A percentile compares a stretch with the other conserved stretches of the same genome.
These are phyloP conservation scores for Strix aluco DNA, from an alignment of 2,113 vertebrate species.

Conservation along the genomic window DNA sequence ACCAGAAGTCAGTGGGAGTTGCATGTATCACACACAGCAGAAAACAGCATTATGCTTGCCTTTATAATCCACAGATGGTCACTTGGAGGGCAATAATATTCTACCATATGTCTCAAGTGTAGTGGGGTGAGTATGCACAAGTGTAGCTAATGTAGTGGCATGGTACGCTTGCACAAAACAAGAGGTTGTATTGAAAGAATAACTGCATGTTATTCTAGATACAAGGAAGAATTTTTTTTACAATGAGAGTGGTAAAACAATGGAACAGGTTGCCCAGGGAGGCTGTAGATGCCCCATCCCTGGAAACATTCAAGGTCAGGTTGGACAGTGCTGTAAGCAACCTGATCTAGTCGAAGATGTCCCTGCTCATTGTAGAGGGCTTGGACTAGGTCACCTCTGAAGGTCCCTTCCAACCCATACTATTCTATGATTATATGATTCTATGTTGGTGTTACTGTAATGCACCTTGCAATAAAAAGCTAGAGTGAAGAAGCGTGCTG, in stretches of 20 bases:
- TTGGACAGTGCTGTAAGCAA: not conserved
- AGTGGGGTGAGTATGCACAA: not conserved
- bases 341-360: not conserved
- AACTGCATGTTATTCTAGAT: not conserved
- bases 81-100: not conserved
- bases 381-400: not conserved
- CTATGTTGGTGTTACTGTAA: not conserved
- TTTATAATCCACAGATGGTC: not conserved
- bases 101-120: not conserved
- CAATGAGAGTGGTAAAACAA: not conserved
- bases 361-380: not conserved
- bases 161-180: not conserved
- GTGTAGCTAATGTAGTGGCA: not conserved
- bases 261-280: not conserved
- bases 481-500: not conserved
- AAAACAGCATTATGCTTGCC: not conserved
- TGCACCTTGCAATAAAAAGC: not conserved
- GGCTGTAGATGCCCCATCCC: not conserved
- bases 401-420: not conserved
- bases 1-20: not conserved
- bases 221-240: not conserved
- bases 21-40: not conserved
- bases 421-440: not conserved
- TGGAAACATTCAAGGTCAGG: not conserved
- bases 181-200: not conserved